Evolutionary conservation across 2,113 vertebrate genomes (phyloP), one percentile per base, ranked within the genome.

Genomic region (Callipepla californica): DNA sequence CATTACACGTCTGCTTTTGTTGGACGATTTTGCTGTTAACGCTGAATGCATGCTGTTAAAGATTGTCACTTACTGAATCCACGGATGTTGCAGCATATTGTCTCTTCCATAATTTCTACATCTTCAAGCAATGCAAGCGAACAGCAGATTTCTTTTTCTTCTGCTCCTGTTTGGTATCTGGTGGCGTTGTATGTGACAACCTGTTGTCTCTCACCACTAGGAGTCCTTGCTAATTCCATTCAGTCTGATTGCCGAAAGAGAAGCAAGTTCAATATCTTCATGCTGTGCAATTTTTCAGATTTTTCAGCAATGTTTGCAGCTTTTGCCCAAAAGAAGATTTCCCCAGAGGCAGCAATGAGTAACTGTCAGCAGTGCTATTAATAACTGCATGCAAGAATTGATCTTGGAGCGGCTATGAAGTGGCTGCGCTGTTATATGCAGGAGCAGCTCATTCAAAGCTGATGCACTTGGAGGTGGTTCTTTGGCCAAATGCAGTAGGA

Each of bases 231-330:
- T 74, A 82, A 82, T 94, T 94, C 80, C 63, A 76, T 85, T 81
- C n/a, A 34, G 57, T 51, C 32, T 91, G 23, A 93, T 93, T 89
- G 76, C 75, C 79, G 67, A 47, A 36, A 38, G 47, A 80, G 84
- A 78, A 25, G 20, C 21, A 22, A 76, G 76, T 84, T 94, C 87
- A 81, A n/a, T 91, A 88, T 87, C 88, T 91, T 74, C 90, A 57
- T 42, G 84, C 87, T 83, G 61, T 19, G 78, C 69, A 20, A 22
- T 48, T 16, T 70, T 95, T 87, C 63, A 68, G 42, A 36, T 88
- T 79, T 89, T 83, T 74, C 83, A 74, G 68, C 85, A 7, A 2
- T 26, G 50, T 91, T 68, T 94, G 44, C 26, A 81, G 45, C 50
- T 92, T 17, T 57, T 93, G 58, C 75, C 45, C 74, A 9, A 50